These are phyloP conservation scores for Camponotus floridanus DNA, from an alignment of 1,140 invertebrate genomes.

Conservation along the genomic window DNA sequence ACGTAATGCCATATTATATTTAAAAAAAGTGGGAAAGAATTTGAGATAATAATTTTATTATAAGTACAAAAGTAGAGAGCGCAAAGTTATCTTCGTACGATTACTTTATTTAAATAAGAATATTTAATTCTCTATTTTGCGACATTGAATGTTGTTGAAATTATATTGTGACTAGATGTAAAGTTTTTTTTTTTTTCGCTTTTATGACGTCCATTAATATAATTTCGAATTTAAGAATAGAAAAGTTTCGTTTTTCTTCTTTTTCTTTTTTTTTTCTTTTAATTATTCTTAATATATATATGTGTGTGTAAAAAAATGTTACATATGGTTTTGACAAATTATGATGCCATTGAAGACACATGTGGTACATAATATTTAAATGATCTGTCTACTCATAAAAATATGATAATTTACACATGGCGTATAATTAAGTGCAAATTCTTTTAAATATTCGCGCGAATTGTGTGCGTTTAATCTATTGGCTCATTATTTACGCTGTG, in stretches of 20 bases:
- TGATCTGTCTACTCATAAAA: conserved; percentile 36
- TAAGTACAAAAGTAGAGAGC: conserved; percentile 46
- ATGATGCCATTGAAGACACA: conserved; percentile 37
- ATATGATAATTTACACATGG: conserved; percentile 26
- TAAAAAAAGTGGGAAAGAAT: background rate
- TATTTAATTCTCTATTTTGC: conserved; percentile 49
- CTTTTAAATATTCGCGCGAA: conserved; percentile 29
- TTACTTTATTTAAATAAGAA: conserved; percentile 44
- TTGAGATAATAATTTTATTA: conserved; percentile 40
- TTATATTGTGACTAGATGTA: conserved; percentile 37
- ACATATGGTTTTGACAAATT: conserved; percentile 59
- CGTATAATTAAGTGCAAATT: background rate
- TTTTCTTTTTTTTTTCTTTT: background rate
- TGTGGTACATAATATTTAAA: conserved; percentile 48
- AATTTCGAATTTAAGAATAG: conserved; percentile 29
- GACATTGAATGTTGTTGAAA: conserved; percentile 40
- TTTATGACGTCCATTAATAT: conserved; percentile 53
- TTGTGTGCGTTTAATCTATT: conserved; percentile 4
- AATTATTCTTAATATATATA: conserved; percentile 27
- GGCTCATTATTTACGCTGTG: background rate
- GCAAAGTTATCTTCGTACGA: conserved; percentile 50
- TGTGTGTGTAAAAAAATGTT: conserved; percentile 15
- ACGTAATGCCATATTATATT: conserved; percentile 58
- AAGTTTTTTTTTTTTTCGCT: conserved; percentile 37
- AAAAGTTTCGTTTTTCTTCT: background rate